phyloP scores from a whole-genome alignment of 2,797 vertebrate species.

The Zenarchopterus dispar region DNA sequence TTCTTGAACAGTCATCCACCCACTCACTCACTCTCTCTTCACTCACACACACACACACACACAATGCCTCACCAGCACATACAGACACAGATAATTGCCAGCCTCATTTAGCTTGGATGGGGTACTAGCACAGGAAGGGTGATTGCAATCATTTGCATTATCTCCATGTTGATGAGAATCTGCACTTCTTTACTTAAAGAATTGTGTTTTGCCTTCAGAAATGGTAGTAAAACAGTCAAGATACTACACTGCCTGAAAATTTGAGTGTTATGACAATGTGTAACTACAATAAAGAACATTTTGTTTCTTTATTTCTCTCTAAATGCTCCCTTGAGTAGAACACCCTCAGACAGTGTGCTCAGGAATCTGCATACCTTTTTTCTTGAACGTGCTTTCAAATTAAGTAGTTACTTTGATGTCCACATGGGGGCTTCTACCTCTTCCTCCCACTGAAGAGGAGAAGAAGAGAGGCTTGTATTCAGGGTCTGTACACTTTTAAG shows the following conservation, averaged over 20 bases:
- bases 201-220: conserved; percentile 8
- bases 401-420: conserved; percentile 54
- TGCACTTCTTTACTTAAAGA: background rate
- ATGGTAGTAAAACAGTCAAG: conserved; percentile 3
- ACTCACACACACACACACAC: conserved; percentile 24
- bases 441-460: conserved; percentile 9
- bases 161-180: conserved; percentile 16
- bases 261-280: conserved; percentile 12
- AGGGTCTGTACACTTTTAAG: conserved; percentile 21
- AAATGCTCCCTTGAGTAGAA: conserved; percentile 26
- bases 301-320: conserved; percentile 43
- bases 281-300: conserved; percentile 31
- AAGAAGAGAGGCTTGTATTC: conserved; percentile 13
- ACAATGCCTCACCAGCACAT: conserved; percentile 22
- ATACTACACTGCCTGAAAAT: background rate
- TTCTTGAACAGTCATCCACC: conserved; percentile 53
- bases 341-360: conserved; percentile 39
- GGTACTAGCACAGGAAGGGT: conserved; percentile 24
- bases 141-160: conserved; percentile 12
- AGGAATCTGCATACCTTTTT: conserved; percentile 30
- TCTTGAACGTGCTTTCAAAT: conserved; percentile 45
- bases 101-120: conserved; percentile 16
- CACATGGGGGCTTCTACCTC: conserved; percentile 69
- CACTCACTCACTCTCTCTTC: conserved; percentile 28
- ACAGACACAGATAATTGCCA: conserved; percentile 33